Conservation (phyloP, 2,113 vertebrate genomes). For the Dipodomys ordii region DNA sequence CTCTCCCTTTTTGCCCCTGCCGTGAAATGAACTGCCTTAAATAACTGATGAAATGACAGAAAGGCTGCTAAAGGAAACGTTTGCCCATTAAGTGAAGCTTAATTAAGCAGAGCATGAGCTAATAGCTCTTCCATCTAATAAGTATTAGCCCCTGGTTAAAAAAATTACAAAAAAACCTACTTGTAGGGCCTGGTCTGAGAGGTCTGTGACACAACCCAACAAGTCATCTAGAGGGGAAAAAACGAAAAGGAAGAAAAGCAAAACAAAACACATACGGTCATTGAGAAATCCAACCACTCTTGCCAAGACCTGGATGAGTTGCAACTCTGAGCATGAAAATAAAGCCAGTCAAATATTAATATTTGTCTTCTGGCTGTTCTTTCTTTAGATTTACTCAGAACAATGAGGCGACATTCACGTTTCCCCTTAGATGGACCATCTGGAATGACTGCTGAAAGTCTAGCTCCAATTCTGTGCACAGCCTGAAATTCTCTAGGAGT, state of each 20-base stretch:
- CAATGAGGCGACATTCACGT: background rate
- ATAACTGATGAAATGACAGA: conserved; percentile 70
- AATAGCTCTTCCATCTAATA: conserved; percentile 60
- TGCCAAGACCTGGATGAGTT: background rate
- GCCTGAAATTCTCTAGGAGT: background rate
- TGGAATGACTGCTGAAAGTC: background rate
- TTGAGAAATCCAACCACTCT: background rate
- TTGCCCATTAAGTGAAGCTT: conserved; percentile 79
- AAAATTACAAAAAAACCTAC: background rate
- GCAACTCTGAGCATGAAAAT: background rate
- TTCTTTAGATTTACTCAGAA: conserved; percentile 28
- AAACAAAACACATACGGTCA: background rate
- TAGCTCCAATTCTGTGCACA: background rate
- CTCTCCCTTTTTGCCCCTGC: conserved; percentile 4
- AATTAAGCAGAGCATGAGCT: conserved; percentile 77
- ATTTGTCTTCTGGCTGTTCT: conserved; percentile 15
- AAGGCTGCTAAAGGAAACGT: conserved; percentile 57
- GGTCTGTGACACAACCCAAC: background rate
- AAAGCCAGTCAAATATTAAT: conserved; percentile 47
- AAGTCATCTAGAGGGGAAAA: background rate
- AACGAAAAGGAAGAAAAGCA: no score
- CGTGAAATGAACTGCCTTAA: conserved; percentile 63
- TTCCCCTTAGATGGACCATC: background rate
- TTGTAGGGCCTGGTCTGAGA: conserved; percentile 7
- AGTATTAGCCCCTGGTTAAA: conserved; percentile 16